phyloP scores from a whole-genome alignment of 2,797 vertebrate genomes.

The Pterois miles region DNA sequence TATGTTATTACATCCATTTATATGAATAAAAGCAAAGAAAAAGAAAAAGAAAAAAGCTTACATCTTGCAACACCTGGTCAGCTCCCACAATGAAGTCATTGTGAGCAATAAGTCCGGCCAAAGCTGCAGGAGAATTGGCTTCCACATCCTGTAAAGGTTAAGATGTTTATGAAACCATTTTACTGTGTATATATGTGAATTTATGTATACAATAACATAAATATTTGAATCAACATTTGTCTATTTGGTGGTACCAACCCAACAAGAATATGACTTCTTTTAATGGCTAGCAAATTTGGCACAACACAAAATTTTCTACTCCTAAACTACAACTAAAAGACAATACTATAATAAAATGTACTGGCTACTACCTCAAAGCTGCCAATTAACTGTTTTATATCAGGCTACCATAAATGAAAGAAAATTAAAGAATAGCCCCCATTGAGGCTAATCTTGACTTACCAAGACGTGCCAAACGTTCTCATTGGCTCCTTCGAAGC shows the following conservation, averaged over 20 bases:
- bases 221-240: background rate
- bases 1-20: background rate
- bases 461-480: slow-evolving; percentile 97
- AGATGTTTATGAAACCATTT: background rate
- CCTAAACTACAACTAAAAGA: no score
- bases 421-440: background rate
- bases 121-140: slow-evolving; percentile 88
- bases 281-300: background rate
- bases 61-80: slow-evolving; percentile 96
- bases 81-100: slow-evolving; percentile 93
- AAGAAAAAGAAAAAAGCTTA: slow-evolving; percentile 74
- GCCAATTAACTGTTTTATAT: background rate
- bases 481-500: slow-evolving; percentile 94
- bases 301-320: no score
- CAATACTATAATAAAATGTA: background rate
- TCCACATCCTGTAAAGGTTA: slow-evolving; percentile 86
- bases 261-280: background rate
- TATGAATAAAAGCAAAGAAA: background rate
- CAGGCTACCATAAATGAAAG: background rate
- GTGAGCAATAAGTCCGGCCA: slow-evolving; percentile 88
- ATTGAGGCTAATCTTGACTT: slow-evolving; percentile 54
- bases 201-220: background rate
- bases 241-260: background rate
- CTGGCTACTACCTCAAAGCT: background rate
- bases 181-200: background rate